Conservation (phyloP, 2,797 vertebrate species). For the Masticophis lateralis region DNA sequence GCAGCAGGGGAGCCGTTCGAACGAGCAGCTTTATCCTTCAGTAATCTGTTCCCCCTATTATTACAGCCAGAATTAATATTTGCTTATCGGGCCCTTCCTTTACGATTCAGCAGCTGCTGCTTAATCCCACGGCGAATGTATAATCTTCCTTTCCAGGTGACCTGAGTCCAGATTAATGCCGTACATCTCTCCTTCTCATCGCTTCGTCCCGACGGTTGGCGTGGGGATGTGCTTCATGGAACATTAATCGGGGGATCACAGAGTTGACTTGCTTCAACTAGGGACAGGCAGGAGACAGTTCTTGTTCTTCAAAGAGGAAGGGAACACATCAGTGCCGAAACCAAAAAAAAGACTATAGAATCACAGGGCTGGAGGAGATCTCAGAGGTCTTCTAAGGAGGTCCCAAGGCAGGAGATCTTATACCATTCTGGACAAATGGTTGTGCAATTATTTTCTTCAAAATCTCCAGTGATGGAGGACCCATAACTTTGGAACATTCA, state of each 20-base stretch:
- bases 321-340: not conserved
- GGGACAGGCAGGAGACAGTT: not conserved
- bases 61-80: constrained; percentile 19
- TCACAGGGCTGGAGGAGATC: not conserved
- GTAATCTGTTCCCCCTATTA: constrained; percentile 23
- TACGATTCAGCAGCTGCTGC: constrained; percentile 7
- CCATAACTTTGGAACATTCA: not conserved
- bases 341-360: not conserved
- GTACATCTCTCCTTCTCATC: not conserved
- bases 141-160: constrained; percentile 32
- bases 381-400: not conserved
- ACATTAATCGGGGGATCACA: not conserved
- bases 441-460: not conserved
- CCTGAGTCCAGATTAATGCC: constrained; percentile 23
- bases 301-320: not conserved
- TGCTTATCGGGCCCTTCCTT: constrained; percentile 23
- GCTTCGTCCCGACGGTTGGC: not conserved
- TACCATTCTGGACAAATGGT: not conserved
- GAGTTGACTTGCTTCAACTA: not conserved
- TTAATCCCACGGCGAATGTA: constrained; percentile 12
- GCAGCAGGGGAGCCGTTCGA: not conserved
- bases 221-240: not conserved
- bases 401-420: no score
- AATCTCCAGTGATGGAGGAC: not conserved
- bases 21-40: constrained; percentile 15